Evolutionary conservation across 2,888 invertebrate genomes (phyloP), one percentile per base, ranked within the genome.

Genomic region (Caenorhabditis zanzibari): DNA sequence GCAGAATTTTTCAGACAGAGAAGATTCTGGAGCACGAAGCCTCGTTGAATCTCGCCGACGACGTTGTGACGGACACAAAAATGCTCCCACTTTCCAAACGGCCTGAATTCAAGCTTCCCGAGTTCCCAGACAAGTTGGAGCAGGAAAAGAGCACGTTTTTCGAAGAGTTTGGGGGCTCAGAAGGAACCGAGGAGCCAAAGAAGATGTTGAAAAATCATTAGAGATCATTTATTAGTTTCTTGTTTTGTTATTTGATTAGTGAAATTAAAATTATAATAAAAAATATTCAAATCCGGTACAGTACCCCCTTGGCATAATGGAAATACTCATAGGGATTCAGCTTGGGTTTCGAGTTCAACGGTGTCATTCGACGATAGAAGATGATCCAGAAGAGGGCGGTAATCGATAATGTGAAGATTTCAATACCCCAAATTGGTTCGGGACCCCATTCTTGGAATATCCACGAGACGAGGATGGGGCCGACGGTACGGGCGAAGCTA

Each of bases 11-110:
- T 24, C 69, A 90, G 90, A 87, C 88, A 9, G 92, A 92, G 81
- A 89, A 81, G 19, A 91, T 92, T 61, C 85, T 92, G 47, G 84
- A 88, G 38, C 86, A 85, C 63, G 90, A 92, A 74, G 79, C 86
- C 38, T 61, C 85, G 41, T 81, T 85, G 64, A 86, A 88, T 14
- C 64, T 68, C 35, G 80, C 79, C 52, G 88, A 89, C 24, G 84
- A 84, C 14, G 81, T 90, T 24, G 63, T 83, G n/a, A 85, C 88
- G 9, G 85, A 91, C 59, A 76, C 88, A 26, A 91, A 91, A 82
- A 91, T 91, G 91, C 72, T 91, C 41, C 91, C 91, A 6, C 74
- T 58, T 32, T 71, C n/a, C 19, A 28, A 81, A 32, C 61, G 71
- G 6, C 44, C 61, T 10, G 35, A 47, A 38, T 83, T 85, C 35